Percentiles rank a stretch among this genome's conserved stretches.
These are phyloP conservation scores for Otus sunia DNA, from an alignment of 2,113 vertebrate genomes.

Conservation along the genomic window DNA sequence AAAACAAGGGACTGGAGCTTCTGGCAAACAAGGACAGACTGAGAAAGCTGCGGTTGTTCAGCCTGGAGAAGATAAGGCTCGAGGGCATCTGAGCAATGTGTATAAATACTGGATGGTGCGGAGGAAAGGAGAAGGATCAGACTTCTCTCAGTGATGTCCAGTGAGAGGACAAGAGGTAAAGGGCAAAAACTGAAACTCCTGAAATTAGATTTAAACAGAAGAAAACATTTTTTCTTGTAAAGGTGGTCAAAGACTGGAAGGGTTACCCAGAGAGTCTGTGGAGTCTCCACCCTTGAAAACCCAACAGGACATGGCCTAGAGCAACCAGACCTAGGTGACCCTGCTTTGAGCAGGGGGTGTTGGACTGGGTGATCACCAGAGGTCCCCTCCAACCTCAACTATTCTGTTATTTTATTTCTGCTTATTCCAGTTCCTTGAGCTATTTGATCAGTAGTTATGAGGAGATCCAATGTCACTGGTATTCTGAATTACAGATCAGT, in stretches of 20 bases:
- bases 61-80: background rate
- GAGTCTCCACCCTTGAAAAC: background rate
- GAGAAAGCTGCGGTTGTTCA: background rate
- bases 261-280: background rate
- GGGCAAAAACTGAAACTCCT: fast-evolving
- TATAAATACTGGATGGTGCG: background rate
- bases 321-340: background rate
- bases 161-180: background rate
- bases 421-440: background rate
- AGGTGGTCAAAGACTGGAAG: background rate
- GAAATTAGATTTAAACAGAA: background rate
- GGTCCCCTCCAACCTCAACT: background rate
- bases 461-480: background rate
- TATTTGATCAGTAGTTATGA: background rate
- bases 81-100: background rate
- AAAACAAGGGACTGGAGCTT: background rate
- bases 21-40: background rate
- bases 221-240: background rate
- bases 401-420: background rate
- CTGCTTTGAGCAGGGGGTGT: background rate
- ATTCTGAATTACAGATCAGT: background rate
- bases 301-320: background rate
- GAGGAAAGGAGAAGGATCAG: background rate
- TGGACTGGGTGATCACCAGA: background rate
- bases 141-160: background rate